These are phyloP conservation scores for Stenichneumon culpator DNA, from an alignment of 2,888 invertebrate genomes.

Conservation along the genomic window DNA sequence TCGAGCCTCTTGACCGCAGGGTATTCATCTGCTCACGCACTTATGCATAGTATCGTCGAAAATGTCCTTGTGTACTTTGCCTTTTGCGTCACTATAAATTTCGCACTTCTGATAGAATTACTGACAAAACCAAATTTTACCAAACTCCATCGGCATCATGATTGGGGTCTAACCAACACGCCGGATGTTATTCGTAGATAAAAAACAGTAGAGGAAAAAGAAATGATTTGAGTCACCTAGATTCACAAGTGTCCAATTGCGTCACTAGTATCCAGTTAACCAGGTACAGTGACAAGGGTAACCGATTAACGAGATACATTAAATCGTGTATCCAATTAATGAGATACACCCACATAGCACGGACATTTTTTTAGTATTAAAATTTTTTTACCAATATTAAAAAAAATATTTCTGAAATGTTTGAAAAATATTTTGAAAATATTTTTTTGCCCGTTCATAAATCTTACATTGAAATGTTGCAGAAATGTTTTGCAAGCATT, in stretches of 20 bases:
- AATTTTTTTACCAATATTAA: too few species aligned
- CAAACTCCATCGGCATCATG: neutral
- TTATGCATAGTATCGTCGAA: neutral
- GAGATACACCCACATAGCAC: neutral
- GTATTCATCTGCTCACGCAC: neutral
- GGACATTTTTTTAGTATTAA: too few species aligned
- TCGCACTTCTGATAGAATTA: neutral
- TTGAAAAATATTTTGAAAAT: too few species aligned
- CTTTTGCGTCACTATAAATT: constrained; percentile 15
- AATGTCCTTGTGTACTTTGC: neutral
- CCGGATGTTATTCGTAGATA: too few species aligned
- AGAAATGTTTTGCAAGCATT: too few species aligned
- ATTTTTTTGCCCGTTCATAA: too few species aligned
- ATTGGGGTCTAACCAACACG: constrained; percentile 12
- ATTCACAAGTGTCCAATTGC: too few species aligned
- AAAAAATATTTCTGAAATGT: too few species aligned
- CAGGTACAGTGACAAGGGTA: neutral
- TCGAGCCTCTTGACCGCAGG: neutral
- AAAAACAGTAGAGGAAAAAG: too few species aligned
- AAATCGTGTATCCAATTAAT: neutral
- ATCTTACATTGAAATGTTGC: too few species aligned
- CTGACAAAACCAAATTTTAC: neutral
- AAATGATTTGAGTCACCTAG: too few species aligned
- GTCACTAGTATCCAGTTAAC: neutral
- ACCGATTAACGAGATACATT: neutral